Evolutionary conservation across 37 sponge, comb jelly and placozoan genomes (phyloP).

Genomic region (Cladorhizidae sp.): DNA sequence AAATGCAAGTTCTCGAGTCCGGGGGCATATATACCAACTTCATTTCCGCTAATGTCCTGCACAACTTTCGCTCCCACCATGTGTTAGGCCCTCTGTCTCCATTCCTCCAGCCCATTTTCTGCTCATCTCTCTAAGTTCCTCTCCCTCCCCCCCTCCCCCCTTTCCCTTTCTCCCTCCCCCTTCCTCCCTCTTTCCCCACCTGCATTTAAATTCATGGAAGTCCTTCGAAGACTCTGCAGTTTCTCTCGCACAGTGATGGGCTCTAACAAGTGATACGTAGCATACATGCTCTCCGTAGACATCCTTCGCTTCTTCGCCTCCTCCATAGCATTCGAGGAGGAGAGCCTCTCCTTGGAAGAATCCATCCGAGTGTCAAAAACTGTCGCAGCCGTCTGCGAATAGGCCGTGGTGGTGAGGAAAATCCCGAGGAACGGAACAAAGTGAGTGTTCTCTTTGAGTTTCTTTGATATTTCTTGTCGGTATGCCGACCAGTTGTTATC

Average conservation of each 20-base stretch:
- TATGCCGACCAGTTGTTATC: slow-evolving; percentile 72
- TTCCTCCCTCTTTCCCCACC: neutral
- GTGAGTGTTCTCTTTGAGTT: slow-evolving; percentile 23
- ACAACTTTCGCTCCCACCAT: no score
- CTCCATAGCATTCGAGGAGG: neutral
- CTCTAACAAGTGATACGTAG: slow-evolving; percentile 21
- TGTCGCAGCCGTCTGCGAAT: neutral
- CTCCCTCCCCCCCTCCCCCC: no score
- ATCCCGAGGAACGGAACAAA: slow-evolving; percentile 72
- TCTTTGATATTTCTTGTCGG: slow-evolving; percentile 17
- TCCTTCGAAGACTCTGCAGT: slow-evolving; percentile 10
- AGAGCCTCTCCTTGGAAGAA: neutral
- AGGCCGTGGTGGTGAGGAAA: slow-evolving; percentile 59
- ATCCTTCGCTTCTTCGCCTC: neutral
- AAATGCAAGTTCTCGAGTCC: no score
- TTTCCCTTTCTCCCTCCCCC: neutral
- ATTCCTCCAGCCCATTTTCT: no score
- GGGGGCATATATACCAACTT: no score
- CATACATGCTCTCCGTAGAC: neutral
- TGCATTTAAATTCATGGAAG: neutral
- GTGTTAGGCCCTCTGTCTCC: no score
- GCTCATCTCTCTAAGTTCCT: no score
- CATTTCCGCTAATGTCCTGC: no score
- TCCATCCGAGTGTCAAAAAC: neutral
- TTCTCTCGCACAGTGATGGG: slow-evolving; percentile 33